Evolutionary conservation across 2,888 invertebrate genomes (phyloP).

Genomic region (Nineta flava): DNA sequence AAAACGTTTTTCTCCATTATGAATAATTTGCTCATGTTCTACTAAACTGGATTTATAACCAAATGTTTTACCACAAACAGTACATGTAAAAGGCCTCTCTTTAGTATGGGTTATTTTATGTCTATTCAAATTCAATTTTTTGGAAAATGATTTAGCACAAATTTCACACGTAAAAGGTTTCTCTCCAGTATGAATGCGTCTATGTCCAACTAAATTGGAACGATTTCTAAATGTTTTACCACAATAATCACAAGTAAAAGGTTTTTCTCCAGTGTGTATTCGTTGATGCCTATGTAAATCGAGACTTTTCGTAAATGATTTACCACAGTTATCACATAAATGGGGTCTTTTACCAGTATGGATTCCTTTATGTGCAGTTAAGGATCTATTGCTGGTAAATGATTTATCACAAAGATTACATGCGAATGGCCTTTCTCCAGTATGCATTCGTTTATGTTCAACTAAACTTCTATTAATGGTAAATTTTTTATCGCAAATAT

Average conservation of each 20-base stretch:
- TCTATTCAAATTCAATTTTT: not conserved
- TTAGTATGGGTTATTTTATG: not conserved
- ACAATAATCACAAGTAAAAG: not conserved
- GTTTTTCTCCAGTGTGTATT: not conserved
- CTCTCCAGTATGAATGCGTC: not conserved
- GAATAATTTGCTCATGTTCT: not conserved
- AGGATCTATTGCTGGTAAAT: not conserved
- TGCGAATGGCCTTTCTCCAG: not conserved
- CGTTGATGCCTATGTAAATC: not conserved
- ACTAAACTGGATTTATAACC: not conserved
- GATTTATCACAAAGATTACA: not conserved
- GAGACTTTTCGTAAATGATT: not conserved
- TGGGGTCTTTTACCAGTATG: not conserved
- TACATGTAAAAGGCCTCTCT: not conserved
- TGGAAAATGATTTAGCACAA: not conserved
- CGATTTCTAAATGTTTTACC: not conserved
- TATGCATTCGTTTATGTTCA: not conserved
- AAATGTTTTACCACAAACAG: not conserved
- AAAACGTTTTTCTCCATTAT: not conserved
- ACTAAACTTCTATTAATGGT: not conserved
- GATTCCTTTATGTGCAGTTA: not conserved
- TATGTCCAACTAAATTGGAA: not conserved
- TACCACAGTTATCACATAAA: not conserved
- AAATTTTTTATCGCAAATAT: not conserved
- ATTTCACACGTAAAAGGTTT: not conserved